Base-by-base conservation (phyloP, 1,140 invertebrate genomes). In the Linepithema humile region DNA sequence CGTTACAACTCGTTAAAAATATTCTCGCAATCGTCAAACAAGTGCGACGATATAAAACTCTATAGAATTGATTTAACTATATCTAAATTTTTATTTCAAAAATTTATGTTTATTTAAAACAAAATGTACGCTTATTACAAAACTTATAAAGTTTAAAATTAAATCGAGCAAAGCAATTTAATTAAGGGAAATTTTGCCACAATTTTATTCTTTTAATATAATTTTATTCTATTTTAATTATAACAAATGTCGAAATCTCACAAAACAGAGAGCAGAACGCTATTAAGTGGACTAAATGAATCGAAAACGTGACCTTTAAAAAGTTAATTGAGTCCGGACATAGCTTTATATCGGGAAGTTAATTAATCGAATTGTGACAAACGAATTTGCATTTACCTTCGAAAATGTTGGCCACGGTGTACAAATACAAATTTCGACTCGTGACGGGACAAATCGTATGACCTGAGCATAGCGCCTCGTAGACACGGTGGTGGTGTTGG, bases 351-450 rank as follows among this genome's bases (percentile, higher is more conserved):
- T 40, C 23, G 23, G 0, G 5, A 3, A 20, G 48, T 69, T 80
- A 32, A 80, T 80, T 69, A 69, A 57, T 50, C 48, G 35, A 80
- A 69, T 69, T 53, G 2, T 1, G 15, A 17, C 38, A 10, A 23
- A 12, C 23, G 23, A 69, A 78, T 80, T 69, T 80, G 48, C 64
- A 55, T 70, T 0, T 32, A 59, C 50, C 23, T 3, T 20, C 17
- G 23, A 53, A 40, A 80, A 55, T 17, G 65, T 69, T 38, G 64
- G 3, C n/a, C 48, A 29, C 10, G 15, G 26, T 45, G 26, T 43
- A 55, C 64, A 40, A 26, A 29, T 70, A 80, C 64, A 69, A 60
- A 80, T 80, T 80, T 70, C 75, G 64, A 69, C 26, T 78, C 65
- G 75, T 69, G 48, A 78, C 35, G 23, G 26, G 23, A 29, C n/a